Percentiles rank a stretch among this genome's conserved stretches.
Evolutionary conservation across 2,797 vertebrate genomes (phyloP).

Genomic region (Steatocranus sp.): DNA sequence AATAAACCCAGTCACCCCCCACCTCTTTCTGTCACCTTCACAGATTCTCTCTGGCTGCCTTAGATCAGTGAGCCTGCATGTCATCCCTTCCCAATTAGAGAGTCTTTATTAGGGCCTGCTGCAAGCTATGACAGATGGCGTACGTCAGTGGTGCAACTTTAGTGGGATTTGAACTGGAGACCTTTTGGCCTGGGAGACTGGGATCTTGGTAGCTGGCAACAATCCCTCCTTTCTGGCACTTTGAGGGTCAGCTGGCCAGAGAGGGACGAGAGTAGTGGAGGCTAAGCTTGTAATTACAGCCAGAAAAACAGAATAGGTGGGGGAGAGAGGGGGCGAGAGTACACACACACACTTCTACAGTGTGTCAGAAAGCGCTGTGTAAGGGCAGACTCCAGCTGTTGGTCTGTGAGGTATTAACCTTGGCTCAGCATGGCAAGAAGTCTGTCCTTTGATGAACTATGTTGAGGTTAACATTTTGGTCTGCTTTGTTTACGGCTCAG

Average conservation of each 20-base stretch:
- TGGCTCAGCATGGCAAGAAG: not conserved
- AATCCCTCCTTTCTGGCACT: constrained; percentile 45
- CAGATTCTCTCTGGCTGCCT: constrained; percentile 53
- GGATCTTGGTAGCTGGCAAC: constrained; percentile 26
- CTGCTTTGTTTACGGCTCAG: constrained; percentile 19
- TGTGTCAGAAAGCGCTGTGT: constrained; percentile 34
- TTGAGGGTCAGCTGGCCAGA: not conserved
- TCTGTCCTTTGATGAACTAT: constrained; percentile 25
- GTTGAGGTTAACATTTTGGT: constrained; percentile 31
- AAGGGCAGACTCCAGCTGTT: constrained; percentile 43
- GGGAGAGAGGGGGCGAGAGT: not conserved
- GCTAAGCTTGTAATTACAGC: constrained; percentile 39
- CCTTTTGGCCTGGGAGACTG: constrained; percentile 50
- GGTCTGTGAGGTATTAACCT: not conserved
- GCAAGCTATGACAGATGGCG: constrained; percentile 67
- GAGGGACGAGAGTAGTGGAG: not conserved
- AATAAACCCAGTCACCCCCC: constrained; percentile 2
- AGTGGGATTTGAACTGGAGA: constrained; percentile 68
- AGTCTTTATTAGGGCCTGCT: constrained; percentile 60
- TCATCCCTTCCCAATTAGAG: constrained; percentile 74
- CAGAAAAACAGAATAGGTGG: not conserved
- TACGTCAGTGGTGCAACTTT: constrained; percentile 64
- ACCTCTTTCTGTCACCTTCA: constrained; percentile 54
- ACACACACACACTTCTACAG: not conserved
- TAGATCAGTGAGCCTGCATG: constrained; percentile 57